A percentile compares a stretch with the other conserved stretches of the same genome.
Conservation (phyloP, 1,140 invertebrate species). For the Vollenhovia emeryi region DNA sequence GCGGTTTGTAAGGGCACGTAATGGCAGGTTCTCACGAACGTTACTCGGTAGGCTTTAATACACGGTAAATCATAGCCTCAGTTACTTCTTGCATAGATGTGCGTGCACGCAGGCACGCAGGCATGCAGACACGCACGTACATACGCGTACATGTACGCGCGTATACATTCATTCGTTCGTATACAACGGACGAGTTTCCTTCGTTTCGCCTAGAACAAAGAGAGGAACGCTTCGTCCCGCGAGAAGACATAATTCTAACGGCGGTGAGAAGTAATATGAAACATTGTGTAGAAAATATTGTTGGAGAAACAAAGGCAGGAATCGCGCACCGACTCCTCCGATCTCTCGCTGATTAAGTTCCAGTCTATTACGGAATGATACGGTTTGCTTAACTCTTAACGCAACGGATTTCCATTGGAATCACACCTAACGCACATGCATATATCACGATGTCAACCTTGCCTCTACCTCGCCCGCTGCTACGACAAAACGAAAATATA, state of each 20-base stretch:
- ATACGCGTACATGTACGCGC: background rate
- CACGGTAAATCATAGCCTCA: constrained; percentile 48
- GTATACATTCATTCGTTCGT: background rate
- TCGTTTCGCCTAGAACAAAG: constrained; percentile 24
- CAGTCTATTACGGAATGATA: constrained; percentile 14
- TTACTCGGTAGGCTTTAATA: constrained; percentile 50
- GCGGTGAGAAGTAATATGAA: constrained; percentile 12
- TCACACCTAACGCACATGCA: no score
- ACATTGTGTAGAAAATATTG: constrained; percentile 22
- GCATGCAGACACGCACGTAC: background rate
- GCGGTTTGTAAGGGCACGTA: constrained; percentile 24
- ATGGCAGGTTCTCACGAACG: constrained; percentile 49
- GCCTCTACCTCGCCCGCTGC: background rate
- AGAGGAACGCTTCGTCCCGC: constrained; percentile 1
- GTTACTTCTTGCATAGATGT: constrained; percentile 30
- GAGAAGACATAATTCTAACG: background rate
- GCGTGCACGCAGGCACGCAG: background rate
- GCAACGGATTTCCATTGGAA: background rate
- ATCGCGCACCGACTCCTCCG: constrained; percentile 3
- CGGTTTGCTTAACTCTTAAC: background rate
- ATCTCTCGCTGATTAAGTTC: constrained; percentile 32
- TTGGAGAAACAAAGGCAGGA: constrained; percentile 22
- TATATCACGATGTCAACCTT: background rate
- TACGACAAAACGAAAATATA: background rate
- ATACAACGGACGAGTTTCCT: background rate